Evolutionary conservation across 2,888 invertebrate genomes (phyloP).

Genomic region (Synergus gifuensis): DNA sequence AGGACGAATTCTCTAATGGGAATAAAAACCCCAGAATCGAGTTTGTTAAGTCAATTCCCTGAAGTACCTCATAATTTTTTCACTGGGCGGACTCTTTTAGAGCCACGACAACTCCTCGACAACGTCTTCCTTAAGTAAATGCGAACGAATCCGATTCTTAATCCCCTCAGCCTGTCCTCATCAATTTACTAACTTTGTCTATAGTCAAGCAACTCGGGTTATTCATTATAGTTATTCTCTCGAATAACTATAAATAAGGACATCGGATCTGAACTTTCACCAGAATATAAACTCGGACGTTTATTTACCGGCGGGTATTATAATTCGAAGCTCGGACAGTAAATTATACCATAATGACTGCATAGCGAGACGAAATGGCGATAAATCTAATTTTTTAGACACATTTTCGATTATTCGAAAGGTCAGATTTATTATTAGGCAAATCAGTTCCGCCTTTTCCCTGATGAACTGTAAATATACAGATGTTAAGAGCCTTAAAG

Average conservation of each 20-base stretch:
- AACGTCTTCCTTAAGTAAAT: background rate
- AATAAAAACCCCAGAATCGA: constrained; percentile 3
- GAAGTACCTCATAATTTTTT: constrained; percentile 19
- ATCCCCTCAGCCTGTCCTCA: background rate
- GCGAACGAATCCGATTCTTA: background rate
- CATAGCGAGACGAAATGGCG: constrained; percentile 27
- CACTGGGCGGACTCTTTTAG: background rate
- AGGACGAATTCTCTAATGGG: constrained; percentile 3
- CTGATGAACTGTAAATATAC: background rate
- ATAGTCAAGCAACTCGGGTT: background rate
- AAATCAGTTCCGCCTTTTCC: background rate
- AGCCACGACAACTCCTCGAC: background rate
- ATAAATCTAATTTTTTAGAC: constrained; percentile 30
- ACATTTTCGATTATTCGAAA: constrained; percentile 31
- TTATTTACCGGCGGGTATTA: constrained; percentile 27
- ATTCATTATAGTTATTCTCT: constrained; percentile 9
- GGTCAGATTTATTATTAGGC: constrained; percentile 31
- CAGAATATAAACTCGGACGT: constrained; percentile 39
- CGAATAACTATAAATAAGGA: constrained; percentile 34
- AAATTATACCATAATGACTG: constrained; percentile 39
- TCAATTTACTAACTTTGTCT: constrained; percentile 1
- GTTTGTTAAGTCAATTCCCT: constrained; percentile 14
- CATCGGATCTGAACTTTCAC: constrained; percentile 28
- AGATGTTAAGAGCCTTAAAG: background rate
- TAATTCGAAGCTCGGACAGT: constrained; percentile 32